A percentile compares a stretch with the other conserved stretches of the same genome.
These are phyloP conservation scores for Callyntrura guangdongensis DNA, from an alignment of 2,888 invertebrate species.

Conservation along the genomic window DNA sequence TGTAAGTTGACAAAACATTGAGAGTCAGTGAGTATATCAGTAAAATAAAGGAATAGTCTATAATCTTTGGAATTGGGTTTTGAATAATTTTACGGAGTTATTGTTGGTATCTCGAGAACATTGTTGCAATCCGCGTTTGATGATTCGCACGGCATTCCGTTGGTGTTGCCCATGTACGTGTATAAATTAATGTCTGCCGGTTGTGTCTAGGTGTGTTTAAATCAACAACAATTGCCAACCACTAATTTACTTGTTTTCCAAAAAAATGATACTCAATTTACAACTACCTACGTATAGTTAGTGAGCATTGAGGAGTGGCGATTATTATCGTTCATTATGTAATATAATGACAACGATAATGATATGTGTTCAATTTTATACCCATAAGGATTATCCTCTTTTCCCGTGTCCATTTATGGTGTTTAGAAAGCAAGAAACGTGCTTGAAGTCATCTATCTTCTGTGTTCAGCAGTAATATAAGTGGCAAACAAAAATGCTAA, in stretches of 20 bases:
- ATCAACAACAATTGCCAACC: no score
- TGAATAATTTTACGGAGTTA: no score
- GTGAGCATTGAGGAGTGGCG: neutral
- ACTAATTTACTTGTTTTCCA: no score
- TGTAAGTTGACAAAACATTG: neutral
- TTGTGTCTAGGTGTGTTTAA: no score
- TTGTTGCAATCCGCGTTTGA: conserved; percentile 59
- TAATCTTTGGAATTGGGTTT: neutral
- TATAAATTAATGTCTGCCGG: no score
- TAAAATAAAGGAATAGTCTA: neutral
- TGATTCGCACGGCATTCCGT: no score
- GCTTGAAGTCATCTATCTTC: conserved; percentile 64
- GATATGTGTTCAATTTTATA: no score
- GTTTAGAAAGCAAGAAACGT: conserved; percentile 65
- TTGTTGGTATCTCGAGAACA: neutral
- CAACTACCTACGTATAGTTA: conserved; percentile 58
- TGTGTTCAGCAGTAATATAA: conserved; percentile 6
- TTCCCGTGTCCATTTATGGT: conserved; percentile 67
- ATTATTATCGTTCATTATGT: neutral
- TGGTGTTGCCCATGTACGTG: no score
- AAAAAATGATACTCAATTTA: conserved; percentile 71
- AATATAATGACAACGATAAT: conserved; percentile 33
- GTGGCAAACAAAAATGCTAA: neutral
- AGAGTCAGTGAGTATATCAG: neutral
- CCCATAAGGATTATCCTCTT: conserved; percentile 47